Evolutionary conservation across 2,888 invertebrate genomes (phyloP).

Genomic region (Sphaeridia pumilis): DNA sequence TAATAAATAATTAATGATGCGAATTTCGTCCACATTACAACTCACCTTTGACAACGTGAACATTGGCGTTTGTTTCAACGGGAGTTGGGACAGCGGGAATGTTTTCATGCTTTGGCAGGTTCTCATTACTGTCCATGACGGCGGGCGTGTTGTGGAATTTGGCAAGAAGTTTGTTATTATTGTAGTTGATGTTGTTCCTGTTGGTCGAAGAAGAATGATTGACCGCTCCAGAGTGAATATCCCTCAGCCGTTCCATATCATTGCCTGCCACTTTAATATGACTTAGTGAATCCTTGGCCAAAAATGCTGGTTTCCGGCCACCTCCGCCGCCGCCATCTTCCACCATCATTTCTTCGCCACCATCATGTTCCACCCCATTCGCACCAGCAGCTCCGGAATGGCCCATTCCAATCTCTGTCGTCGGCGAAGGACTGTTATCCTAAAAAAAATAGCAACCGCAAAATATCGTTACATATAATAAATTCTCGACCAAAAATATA

Average conservation of each 20-base stretch:
- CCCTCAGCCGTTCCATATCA: slow-evolving; percentile 27
- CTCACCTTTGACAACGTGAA: slow-evolving; percentile 32
- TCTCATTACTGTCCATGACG: slow-evolving; percentile 25
- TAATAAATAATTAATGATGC: background rate
- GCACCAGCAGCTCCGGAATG: slow-evolving; percentile 5
- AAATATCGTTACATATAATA: background rate
- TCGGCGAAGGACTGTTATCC: slow-evolving; percentile 34
- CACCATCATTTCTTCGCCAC: slow-evolving; percentile 22
- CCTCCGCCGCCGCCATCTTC: slow-evolving; percentile 15
- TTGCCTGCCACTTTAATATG: slow-evolving; percentile 26
- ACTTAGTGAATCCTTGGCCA: slow-evolving; percentile 27
- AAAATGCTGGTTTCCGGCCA: slow-evolving; percentile 12
- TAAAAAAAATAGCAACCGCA: slow-evolving; percentile 3
- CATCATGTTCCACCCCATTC: slow-evolving; percentile 13
- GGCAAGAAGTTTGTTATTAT: slow-evolving; percentile 15
- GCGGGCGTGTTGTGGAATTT: slow-evolving; percentile 19
- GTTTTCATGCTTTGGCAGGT: slow-evolving; percentile 30
- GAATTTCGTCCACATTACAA: background rate
- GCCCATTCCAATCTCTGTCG: slow-evolving; percentile 12
- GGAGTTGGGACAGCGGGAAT: slow-evolving; percentile 20
- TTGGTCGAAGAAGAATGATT: slow-evolving; percentile 15
- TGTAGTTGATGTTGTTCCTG: slow-evolving; percentile 14
- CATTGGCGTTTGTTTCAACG: slow-evolving; percentile 25
- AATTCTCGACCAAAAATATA: no score
- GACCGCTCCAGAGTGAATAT: slow-evolving; percentile 22